phyloP scores from a whole-genome alignment of 37 sponge, comb jelly and placozoan species.

The Spongilla lacustris region DNA sequence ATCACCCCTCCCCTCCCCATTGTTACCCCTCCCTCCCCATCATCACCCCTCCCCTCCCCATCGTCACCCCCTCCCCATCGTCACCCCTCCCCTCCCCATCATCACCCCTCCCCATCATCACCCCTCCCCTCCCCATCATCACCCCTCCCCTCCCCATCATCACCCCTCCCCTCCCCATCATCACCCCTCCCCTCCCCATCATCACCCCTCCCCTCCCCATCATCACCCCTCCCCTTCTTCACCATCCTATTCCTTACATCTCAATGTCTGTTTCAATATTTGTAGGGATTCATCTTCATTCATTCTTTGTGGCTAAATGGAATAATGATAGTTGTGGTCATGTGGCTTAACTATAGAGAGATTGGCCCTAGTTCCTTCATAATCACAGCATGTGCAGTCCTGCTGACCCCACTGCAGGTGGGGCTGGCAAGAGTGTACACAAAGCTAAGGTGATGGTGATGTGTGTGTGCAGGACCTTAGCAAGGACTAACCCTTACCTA shows the following conservation, averaged over 20 bases:
- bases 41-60: too few relatives aligned
- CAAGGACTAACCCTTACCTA: neutral
- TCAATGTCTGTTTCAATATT: neutral
- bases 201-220: constrained; percentile 1
- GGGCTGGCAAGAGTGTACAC: neutral
- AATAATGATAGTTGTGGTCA: constrained; percentile 10
- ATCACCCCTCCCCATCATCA: too few relatives aligned
- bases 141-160: too few relatives aligned
- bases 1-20: neutral
- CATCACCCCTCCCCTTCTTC: neutral
- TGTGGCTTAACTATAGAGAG: constrained; percentile 26
- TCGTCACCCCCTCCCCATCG: too few relatives aligned
- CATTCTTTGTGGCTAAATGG: constrained; percentile 33
- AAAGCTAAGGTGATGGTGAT: constrained; percentile 6
- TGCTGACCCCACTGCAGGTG: constrained; percentile 26
- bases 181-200: neutral
- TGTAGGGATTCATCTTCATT: constrained; percentile 31
- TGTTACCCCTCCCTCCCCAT: constrained; percentile 1
- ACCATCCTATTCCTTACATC: neutral
- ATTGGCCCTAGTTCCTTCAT: constrained; percentile 36
- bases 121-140: too few relatives aligned
- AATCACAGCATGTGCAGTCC: constrained; percentile 4
- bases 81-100: too few relatives aligned
- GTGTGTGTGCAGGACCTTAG: neutral
- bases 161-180: too few relatives aligned